Base-by-base conservation (phyloP, 2,113 vertebrate species). In the Sialia sialis region DNA sequence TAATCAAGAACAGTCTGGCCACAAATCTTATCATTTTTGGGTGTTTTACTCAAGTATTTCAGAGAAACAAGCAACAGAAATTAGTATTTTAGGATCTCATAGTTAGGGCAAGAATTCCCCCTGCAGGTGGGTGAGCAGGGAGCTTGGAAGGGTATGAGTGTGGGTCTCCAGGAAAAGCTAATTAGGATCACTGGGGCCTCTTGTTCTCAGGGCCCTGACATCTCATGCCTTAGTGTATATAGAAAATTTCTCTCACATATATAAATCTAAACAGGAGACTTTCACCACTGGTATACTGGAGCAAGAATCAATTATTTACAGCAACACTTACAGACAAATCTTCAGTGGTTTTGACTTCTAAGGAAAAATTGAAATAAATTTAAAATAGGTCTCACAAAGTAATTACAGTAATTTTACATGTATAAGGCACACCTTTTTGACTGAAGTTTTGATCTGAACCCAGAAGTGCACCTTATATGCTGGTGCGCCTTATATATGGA, bases 151-250 rank as follows among this genome's bases (percentile, higher is more conserved):
- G 6, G 10, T 29, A 7, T 2, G 30, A 3, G 5, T 46, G 9
- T 2, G 26, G 3, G 3, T 75, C 16, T 68, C 32, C 2, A 1
- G 3, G 2, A 2, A 7, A 72, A 20, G 3, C 11, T 92, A 23
- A 11, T 81, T 25, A 52, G n/a, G 23, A 30, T 8, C 63, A 18
- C 11, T 21, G 8, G 20, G 2, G 3, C 13, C 19, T 69, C 23
- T 25, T 83, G 36, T 18, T 44, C 20, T 64, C 51, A 62, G 44
- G 4, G 2, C 8, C 36, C 25, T 70, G 19, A n/a, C 7, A 49
- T 15, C 27, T 81, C 27, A 19, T 23, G 23, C 2, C 4, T 41
- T 41, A 48, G 36, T 16, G 11, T 14, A 27, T 25, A n/a, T 43
- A 43, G 66, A 84, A 2, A 23, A 41, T 59, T 89, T 25, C 7